A percentile compares a stretch with the other conserved stretches of the same genome.
phyloP scores from a whole-genome alignment of 1,140 invertebrate genomes.

The Drosophila pseudoananassae region DNA sequence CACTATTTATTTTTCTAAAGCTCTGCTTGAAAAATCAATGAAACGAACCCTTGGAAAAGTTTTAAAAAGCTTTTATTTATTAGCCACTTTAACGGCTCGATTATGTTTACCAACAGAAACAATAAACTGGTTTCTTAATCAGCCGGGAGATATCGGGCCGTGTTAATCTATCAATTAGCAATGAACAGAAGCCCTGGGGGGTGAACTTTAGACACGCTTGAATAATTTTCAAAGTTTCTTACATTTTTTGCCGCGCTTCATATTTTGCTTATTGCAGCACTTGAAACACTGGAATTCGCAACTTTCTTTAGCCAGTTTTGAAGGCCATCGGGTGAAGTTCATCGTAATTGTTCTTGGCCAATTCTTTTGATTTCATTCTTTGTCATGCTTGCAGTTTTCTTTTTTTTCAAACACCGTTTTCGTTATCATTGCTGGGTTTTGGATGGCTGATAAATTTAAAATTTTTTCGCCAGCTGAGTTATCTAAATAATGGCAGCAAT shows the following conservation, averaged over 20 bases:
- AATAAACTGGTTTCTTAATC: slow-evolving; percentile 42
- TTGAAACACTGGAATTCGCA: slow-evolving; percentile 35
- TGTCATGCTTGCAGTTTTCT: slow-evolving; percentile 34
- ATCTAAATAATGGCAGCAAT: slow-evolving; percentile 65
- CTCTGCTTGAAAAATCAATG: slow-evolving; percentile 4
- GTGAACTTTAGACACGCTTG: slow-evolving; percentile 31
- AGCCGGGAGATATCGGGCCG: slow-evolving; percentile 20
- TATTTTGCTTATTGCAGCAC: slow-evolving; percentile 50
- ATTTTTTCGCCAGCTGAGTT: slow-evolving; percentile 29
- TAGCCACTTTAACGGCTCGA: neutral
- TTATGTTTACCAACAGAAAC: slow-evolving; percentile 7
- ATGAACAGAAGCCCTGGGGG: slow-evolving; percentile 21
- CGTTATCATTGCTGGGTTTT: slow-evolving; percentile 48
- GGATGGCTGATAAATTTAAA: slow-evolving; percentile 43
- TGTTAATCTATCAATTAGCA: slow-evolving; percentile 46
- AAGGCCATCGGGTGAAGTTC: slow-evolving; percentile 63
- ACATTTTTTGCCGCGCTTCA: slow-evolving; percentile 5
- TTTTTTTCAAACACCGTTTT: slow-evolving; percentile 14
- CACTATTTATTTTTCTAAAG: slow-evolving; percentile 8
- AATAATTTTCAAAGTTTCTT: slow-evolving; percentile 32
- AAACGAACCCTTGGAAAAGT: slow-evolving; percentile 7
- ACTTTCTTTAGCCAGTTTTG: slow-evolving; percentile 45
- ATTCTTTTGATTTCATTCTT: slow-evolving; percentile 24
- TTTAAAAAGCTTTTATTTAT: slow-evolving; percentile 9
- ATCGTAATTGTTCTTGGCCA: slow-evolving; percentile 52